Conservation (phyloP, 2,113 vertebrate genomes). For the Toxotes chatareus region DNA sequence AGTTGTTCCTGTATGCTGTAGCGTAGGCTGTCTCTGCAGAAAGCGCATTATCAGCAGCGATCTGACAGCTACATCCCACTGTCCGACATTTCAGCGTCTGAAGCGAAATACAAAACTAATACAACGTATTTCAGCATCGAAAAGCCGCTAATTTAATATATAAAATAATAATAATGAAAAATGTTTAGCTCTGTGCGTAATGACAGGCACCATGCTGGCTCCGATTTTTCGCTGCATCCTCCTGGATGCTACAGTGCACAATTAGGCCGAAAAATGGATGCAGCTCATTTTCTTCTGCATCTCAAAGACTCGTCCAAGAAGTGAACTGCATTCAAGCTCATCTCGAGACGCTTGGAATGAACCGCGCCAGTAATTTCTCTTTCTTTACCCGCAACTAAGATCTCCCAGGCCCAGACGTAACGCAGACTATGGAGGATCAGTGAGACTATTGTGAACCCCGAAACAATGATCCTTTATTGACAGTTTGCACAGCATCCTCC, state of each 20-base stretch:
- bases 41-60: conserved; percentile 25
- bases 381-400: conserved; percentile 11
- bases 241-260: conserved; percentile 38
- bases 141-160: background rate
- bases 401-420: background rate
- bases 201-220: background rate
- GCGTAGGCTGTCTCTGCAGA: conserved; percentile 24
- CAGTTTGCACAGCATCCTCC: conserved; percentile 4
- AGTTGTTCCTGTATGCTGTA: conserved; percentile 64
- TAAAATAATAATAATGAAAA: too few relatives aligned
- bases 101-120: background rate
- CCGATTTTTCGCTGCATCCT: conserved; percentile 48
- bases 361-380: background rate
- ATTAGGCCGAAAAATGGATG: conserved; percentile 66
- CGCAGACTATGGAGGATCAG: conserved; percentile 1
- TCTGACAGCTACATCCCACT: background rate
- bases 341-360: background rate
- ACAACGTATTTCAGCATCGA: background rate
- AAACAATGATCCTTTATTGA: conserved; percentile 12
- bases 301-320: conserved; percentile 42
- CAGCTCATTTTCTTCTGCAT: conserved; percentile 52
- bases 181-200: conserved; percentile 27
- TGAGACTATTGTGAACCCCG: conserved; percentile 6
- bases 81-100: conserved; percentile 23
- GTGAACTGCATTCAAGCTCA: conserved; percentile 16